Evolutionary conservation across 2,797 vertebrate genomes (phyloP), one percentile per base, ranked within the genome.

Genomic region (Argyrosomus regius): DNA sequence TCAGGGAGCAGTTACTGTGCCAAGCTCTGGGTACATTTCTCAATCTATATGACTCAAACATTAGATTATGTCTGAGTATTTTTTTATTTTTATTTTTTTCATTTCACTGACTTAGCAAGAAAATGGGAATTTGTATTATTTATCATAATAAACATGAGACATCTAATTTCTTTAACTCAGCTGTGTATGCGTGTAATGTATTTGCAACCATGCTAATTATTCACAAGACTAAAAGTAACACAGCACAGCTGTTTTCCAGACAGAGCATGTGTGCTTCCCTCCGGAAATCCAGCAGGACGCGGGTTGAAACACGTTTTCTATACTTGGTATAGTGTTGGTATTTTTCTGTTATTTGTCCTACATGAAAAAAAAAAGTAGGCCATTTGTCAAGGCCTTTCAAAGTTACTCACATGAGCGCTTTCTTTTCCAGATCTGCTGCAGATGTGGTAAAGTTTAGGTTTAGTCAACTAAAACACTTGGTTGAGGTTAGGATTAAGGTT

Each of bases 221-320:
- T 73, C 72, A 72, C 48, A 72, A 63, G 54, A 80, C 28, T 75
- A 43, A 73, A 64, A 70, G 71, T 80, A 87, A 90, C 20, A 57
- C 31, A 43, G 66, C 61, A 31, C 86, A 90, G 86, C 75, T 90
- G 84, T 85, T 89, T 75, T 70, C 35, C 61, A 89, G 67, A 66
- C 52, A 66, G 66, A 74, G 50, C 74, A 65, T 71, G 77, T 83
- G 86, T 60, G 26, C 39, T 35, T 56, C 70, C 83, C 63, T 82
- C 50, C 26, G 84, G 86, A 65, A 63, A 45, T 82, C 24, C 28
- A 75, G 57, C 24, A n/a, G 1, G 3, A 87, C 24, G 53, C 6
- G 6, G 31, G 50, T 50, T 75, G n/a, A 67, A 57, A 75, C 13
- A 39, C 28, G 17, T 73, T 83, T 78, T 63, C n/a, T 72, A 10